Base-by-base conservation (phyloP, 2,113 vertebrate species). In the Spizaetus ornatus region DNA sequence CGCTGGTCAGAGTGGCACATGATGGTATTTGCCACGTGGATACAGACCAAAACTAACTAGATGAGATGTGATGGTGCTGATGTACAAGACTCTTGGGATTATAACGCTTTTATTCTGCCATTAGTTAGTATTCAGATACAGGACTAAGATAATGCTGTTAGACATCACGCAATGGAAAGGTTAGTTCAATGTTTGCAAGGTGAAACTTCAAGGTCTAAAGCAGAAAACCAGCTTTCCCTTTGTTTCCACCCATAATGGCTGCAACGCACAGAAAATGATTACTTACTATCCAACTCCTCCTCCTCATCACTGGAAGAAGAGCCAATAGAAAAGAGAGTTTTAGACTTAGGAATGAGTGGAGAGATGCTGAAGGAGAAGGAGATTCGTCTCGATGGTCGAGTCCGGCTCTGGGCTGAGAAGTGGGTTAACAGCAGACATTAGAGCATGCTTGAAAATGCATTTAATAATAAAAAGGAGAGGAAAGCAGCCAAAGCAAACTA, bases 361-460 rank as follows among this genome's bases (percentile, higher is more conserved):
- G 99, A 99, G 97, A 99, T 98, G 98, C 94, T 99, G 98, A 99
- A 98, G 97, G 99, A 99, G 98, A 99, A 99, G 97, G 99, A 99
- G 97, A 99, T 99, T 95, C 97, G 97, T 97, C 99, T 98, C 93
- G 98, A 98, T 94, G 98, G 98, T 96, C 98, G 98, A 97, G 94
- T 98, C 96, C 95, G 97, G 95, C 96, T 98, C 94, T 98, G 98
- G 53, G 97, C 98, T 99, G 98, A 97, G 97, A 94, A 98, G 97
- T 95, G 90, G 98, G 98, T 98, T 97, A 97, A 98, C 96, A 97
- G 96, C 96, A 98, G 90, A 98, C 72, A 65, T 98, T 97, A 98
- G 97, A 96, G 92, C 92, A 97, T 82, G 96, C 94, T 91, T 91
- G 82, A 86, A 96, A 94, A 95, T 40, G 73, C 52, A 88, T 97